These are phyloP conservation scores for Xenentodon cancila DNA, from an alignment of 2,797 vertebrate genomes.

Conservation along the genomic window DNA sequence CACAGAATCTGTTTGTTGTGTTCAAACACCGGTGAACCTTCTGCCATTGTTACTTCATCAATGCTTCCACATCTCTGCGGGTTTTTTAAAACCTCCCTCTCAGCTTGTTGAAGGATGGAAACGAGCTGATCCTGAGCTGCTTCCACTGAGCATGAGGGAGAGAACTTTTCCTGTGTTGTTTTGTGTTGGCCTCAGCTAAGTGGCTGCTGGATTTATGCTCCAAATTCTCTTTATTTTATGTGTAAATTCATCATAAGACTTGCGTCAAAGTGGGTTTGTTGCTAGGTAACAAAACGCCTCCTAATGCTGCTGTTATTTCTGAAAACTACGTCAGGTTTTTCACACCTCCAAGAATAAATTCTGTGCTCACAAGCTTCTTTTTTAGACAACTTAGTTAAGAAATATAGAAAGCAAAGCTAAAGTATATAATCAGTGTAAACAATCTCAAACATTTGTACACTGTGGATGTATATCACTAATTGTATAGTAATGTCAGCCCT, in stretches of 20 bases:
- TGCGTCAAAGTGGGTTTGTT: constrained; percentile 72
- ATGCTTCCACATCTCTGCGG: constrained; percentile 9
- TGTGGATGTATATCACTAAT: no score
- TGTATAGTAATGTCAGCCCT: no score
- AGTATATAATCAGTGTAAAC: constrained; percentile 1
- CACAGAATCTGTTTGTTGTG: constrained; percentile 67
- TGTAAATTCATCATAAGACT: constrained; percentile 57
- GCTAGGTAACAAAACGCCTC: constrained; percentile 79
- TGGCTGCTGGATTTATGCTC: constrained; percentile 2
- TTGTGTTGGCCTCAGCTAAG: not conserved
- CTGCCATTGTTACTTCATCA: constrained; percentile 56
- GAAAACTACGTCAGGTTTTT: constrained; percentile 78
- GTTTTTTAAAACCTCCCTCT: not conserved
- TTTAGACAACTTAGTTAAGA: constrained; percentile 31
- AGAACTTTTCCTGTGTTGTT: not conserved
- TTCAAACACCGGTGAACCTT: constrained; percentile 66
- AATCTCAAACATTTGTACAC: not conserved
- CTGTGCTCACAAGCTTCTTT: constrained; percentile 57
- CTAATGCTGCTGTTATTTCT: constrained; percentile 79
- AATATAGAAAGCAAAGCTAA: constrained; percentile 12
- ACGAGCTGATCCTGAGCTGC: no score
- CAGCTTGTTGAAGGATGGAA: no score
- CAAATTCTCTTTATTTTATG: constrained; percentile 36
- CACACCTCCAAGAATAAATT: constrained; percentile 77
- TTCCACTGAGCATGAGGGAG: not conserved